Evolutionary conservation across 2,888 invertebrate genomes (phyloP).

Genomic region (Microctonus aethiopoides): DNA sequence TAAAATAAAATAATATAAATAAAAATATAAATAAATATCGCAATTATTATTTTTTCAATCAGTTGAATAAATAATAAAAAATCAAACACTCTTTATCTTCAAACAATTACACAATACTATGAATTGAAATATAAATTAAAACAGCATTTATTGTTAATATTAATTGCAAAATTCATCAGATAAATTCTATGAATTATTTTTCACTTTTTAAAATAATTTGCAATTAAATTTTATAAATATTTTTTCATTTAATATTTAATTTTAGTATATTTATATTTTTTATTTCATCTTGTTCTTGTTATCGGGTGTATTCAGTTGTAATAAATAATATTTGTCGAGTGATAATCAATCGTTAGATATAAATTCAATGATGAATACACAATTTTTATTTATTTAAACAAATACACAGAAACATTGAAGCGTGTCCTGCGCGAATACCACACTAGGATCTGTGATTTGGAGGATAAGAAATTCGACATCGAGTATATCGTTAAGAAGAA

Average conservation of each 20-base stretch:
- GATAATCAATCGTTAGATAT: neutral
- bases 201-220: no score
- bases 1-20: constrained; percentile 65
- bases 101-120: neutral
- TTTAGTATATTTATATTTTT: neutral
- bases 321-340: neutral
- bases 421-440: constrained; percentile 86
- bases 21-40: neutral
- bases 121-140: neutral
- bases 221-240: neutral
- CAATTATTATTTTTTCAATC: neutral
- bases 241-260: no score
- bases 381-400: constrained; percentile 33
- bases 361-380: constrained; percentile 30
- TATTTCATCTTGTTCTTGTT: neutral
- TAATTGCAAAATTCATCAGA: neutral
- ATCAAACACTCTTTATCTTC: neutral
- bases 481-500: constrained; percentile 98
- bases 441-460: constrained; percentile 87
- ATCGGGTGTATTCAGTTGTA: neutral
- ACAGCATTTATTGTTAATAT: neutral
- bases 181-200: no score
- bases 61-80: neutral
- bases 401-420: constrained; percentile 78
- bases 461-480: constrained; percentile 97